phyloP scores from a whole-genome alignment of 2,888 invertebrate species.

The Hypomecis punctinalis region DNA sequence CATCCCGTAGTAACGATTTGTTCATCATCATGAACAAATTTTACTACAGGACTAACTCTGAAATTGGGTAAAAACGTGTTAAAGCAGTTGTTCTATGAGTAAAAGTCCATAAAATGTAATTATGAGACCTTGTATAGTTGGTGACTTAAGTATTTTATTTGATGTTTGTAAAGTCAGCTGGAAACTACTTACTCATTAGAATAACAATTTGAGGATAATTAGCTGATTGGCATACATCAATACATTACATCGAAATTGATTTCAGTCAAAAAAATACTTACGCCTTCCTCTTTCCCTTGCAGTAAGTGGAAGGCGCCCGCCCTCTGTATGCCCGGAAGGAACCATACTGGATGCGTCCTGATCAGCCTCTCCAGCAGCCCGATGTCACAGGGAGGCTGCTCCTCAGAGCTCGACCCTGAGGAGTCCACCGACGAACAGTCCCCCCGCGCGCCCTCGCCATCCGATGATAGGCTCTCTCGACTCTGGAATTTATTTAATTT shows the following conservation, averaged over 20 bases:
- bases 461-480: conserved; percentile 88
- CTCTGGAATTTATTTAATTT: conserved; percentile 74
- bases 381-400: conserved; percentile 93
- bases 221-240: too few species aligned
- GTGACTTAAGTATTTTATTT: too few species aligned
- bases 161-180: too few species aligned
- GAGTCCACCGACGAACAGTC: conserved; percentile 85
- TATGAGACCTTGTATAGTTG: too few species aligned
- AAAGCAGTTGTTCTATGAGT: too few species aligned
- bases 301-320: conserved; percentile 97
- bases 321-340: conserved; percentile 95
- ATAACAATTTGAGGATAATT: too few species aligned
- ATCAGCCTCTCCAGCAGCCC: conserved; percentile 94
- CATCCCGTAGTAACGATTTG: too few species aligned
- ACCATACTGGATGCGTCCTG: conserved; percentile 98
- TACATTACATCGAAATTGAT: background rate
- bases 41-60: too few species aligned
- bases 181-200: too few species aligned
- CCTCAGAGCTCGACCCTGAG: conserved; percentile 84
- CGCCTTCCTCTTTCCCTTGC: conserved; percentile 96
- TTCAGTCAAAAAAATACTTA: conserved; percentile 71
- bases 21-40: too few species aligned
- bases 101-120: too few species aligned
- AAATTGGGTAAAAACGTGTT: too few species aligned
- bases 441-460: conserved; percentile 85